A percentile compares a stretch with the other conserved stretches of the same genome.
These are phyloP conservation scores for Pachypanchax playfairii DNA, from an alignment of 2,113 vertebrate genomes.

Conservation along the genomic window DNA sequence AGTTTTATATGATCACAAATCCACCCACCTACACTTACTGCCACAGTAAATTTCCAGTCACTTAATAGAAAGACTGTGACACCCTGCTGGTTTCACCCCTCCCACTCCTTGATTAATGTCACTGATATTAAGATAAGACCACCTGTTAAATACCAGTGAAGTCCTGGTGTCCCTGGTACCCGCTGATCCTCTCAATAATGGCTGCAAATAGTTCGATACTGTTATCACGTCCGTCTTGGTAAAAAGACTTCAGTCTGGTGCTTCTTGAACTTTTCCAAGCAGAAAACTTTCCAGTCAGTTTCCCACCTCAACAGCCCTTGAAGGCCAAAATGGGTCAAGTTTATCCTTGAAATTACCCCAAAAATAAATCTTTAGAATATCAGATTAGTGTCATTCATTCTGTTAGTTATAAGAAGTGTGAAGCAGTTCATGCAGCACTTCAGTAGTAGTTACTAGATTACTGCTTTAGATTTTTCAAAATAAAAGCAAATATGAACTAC, in stretches of 20 bases:
- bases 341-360: too few relatives aligned
- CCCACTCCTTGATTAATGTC: background rate
- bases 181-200: constrained; percentile 14
- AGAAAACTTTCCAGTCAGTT: background rate
- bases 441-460: too few relatives aligned
- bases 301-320: too few relatives aligned
- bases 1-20: constrained; percentile 3
- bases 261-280: background rate
- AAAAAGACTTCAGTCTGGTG: background rate
- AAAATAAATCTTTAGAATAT: too few relatives aligned
- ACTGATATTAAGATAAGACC: constrained; percentile 33
- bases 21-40: background rate
- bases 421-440: too few relatives aligned
- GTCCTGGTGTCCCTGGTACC: constrained; percentile 25
- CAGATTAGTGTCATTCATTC: too few relatives aligned
- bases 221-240: too few relatives aligned
- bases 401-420: too few relatives aligned
- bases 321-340: too few relatives aligned
- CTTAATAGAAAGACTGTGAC: constrained; percentile 16
- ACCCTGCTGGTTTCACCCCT: constrained; percentile 40
- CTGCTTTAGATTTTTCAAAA: too few relatives aligned
- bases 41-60: constrained; percentile 30
- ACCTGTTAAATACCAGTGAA: constrained; percentile 42
- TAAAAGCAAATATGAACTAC: too few relatives aligned
- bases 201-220: constrained; percentile 21